A percentile compares a stretch with the other conserved stretches of the same genome.
phyloP scores from a whole-genome alignment of 2,113 vertebrate genomes.

The Gallinago media region DNA sequence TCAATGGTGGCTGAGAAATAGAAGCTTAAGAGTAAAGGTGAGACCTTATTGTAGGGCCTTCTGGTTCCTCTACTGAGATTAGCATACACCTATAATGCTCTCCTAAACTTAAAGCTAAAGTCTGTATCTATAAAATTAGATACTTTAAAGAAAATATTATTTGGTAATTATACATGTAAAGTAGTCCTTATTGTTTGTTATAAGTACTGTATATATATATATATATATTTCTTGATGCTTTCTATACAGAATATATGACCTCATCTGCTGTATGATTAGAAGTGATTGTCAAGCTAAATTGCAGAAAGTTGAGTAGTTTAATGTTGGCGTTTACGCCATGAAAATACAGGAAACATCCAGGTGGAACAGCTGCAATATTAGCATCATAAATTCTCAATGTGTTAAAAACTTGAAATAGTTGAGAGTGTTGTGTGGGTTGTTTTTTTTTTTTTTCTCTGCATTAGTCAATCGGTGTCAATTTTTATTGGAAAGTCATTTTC shows the following conservation, averaged over 20 bases:
- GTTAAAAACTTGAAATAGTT: not conserved
- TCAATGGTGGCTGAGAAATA: not conserved
- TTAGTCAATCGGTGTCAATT: not conserved
- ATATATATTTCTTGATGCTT: not conserved
- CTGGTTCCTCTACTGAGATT: not conserved
- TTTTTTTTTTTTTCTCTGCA: not conserved
- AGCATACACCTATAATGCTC: not conserved
- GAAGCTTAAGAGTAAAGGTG: not conserved
- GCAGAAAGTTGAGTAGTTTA: not conserved
- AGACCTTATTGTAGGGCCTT: not conserved
- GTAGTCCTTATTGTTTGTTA: not conserved
- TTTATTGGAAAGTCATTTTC: not conserved
- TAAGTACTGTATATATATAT: not conserved
- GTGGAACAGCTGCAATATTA: not conserved
- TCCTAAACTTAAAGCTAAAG: not conserved
- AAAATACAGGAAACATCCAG: not conserved
- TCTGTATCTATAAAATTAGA: not conserved
- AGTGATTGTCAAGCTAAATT: not conserved
- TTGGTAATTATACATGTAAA: not conserved
- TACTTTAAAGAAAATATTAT: not conserved
- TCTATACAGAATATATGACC: not conserved
- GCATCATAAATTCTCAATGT: accelerated
- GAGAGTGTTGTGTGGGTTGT: not conserved
- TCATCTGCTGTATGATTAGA: not conserved
- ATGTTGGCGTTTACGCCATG: not conserved